A percentile compares a stretch with the other conserved stretches of the same genome.
Evolutionary conservation across 2,888 invertebrate species (phyloP).

Genomic region (Lamellibrachia columna): DNA sequence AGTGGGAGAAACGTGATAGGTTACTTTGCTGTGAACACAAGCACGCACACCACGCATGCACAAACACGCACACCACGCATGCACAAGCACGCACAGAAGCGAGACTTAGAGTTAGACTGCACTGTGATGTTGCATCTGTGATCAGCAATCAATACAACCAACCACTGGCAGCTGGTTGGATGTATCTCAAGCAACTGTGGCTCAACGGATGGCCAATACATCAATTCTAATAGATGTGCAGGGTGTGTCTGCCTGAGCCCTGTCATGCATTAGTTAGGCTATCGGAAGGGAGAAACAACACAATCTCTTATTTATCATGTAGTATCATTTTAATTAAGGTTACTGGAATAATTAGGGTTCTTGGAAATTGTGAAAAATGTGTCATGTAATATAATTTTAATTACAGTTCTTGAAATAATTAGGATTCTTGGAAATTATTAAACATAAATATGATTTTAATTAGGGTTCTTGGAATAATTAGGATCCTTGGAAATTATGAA

Average conservation of each 20-base stretch:
- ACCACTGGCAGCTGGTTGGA: not conserved
- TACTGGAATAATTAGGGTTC: not conserved
- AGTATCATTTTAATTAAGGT: not conserved
- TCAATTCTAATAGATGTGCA: constrained; percentile 8
- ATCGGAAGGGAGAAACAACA: not conserved
- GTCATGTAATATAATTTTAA: not conserved
- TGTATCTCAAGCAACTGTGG: not conserved
- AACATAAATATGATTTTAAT: not conserved
- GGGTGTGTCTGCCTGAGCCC: not conserved
- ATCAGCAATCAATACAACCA: not conserved
- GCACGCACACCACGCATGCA: not conserved
- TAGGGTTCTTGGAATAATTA: not conserved
- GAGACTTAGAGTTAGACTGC: not conserved
- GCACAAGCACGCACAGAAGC: not conserved
- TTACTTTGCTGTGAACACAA: not conserved
- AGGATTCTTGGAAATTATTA: not conserved
- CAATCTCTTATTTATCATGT: not conserved
- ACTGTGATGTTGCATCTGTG: not conserved
- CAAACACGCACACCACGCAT: not conserved
- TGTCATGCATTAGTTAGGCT: not conserved
- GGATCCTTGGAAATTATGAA: not conserved
- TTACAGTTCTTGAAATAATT: not conserved
- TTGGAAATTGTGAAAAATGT: not conserved
- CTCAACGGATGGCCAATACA: not conserved
- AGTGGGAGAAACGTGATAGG: not conserved